phyloP scores from a whole-genome alignment of 2,888 invertebrate genomes.

The Mythimna lalbum region DNA sequence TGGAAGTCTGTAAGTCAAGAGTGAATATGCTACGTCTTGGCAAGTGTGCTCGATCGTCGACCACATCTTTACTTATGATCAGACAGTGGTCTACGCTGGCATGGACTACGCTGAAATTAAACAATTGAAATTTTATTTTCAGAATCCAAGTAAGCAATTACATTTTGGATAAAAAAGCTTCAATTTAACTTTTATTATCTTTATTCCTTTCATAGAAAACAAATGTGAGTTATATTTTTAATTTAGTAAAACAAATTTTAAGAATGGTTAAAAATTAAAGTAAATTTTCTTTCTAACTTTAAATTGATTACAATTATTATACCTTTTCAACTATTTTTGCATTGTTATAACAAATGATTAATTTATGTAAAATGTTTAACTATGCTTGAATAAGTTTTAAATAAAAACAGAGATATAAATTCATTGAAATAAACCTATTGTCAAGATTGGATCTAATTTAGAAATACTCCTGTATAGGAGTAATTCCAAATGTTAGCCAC shows the following conservation, averaged over 20 bases:
- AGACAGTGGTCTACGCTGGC: too few species aligned
- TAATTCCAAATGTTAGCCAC: too few species aligned
- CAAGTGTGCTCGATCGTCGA: too few species aligned
- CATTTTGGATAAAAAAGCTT: neutral
- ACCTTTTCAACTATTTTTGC: slow-evolving; percentile 8
- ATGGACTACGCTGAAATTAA: neutral
- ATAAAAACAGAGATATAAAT: neutral
- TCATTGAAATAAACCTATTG: neutral
- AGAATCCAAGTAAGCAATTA: too few species aligned
- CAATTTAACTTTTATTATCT: neutral
- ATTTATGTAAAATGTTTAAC: neutral
- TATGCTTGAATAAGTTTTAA: neutral
- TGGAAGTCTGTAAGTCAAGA: too few species aligned
- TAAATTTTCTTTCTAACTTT: neutral
- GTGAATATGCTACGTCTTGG: too few species aligned
- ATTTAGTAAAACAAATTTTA: slow-evolving; percentile 25
- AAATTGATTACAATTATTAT: slow-evolving; percentile 20
- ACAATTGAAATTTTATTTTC: too few species aligned
- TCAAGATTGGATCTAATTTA: too few species aligned
- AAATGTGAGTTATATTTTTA: neutral
- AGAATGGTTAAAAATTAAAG: too few species aligned
- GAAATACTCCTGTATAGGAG: too few species aligned
- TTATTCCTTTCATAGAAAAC: neutral
- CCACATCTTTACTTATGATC: too few species aligned
- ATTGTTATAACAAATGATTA: neutral